A percentile compares a stretch with the other conserved stretches of the same genome.
These are phyloP conservation scores for Lepidochrysops patricia DNA, from an alignment of 2,888 invertebrate species.

Conservation along the genomic window DNA sequence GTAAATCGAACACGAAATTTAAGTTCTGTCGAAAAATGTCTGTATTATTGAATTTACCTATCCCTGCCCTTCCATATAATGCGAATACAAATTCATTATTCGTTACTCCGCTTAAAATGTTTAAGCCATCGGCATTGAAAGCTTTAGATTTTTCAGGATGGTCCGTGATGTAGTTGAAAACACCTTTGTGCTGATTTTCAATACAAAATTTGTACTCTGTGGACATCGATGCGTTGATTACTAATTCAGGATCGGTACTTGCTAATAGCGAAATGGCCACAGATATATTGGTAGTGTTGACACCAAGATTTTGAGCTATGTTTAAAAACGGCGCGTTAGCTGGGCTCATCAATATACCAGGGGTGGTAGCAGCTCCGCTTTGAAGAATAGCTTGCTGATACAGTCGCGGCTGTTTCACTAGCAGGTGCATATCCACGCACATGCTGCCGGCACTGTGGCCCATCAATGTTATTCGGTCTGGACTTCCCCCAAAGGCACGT, in stretches of 20 bases:
- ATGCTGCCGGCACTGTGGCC: constrained; percentile 13
- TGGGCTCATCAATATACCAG: background rate
- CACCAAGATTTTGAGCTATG: background rate
- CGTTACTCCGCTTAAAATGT: background rate
- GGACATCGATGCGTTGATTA: background rate
- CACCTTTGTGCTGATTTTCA: background rate
- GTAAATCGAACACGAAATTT: constrained; percentile 14
- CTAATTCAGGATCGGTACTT: background rate
- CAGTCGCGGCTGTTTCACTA: background rate
- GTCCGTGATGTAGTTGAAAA: background rate
- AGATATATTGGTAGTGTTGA: background rate
- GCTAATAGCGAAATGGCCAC: background rate
- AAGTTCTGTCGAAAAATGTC: constrained; percentile 22
- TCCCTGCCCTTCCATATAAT: background rate
- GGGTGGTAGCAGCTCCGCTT: background rate
- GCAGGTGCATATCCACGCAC: constrained; percentile 8
- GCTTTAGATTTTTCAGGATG: background rate
- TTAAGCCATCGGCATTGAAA: background rate
- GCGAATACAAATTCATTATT: background rate
- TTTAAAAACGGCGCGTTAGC: background rate
- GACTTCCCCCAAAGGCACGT: constrained; percentile 29
- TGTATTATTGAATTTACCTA: constrained; percentile 27
- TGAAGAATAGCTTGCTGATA: constrained; percentile 10
- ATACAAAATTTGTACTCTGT: background rate
- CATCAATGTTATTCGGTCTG: constrained; percentile 18